phyloP scores from a whole-genome alignment of 2,113 vertebrate species.

The Oceanites oceanicus region DNA sequence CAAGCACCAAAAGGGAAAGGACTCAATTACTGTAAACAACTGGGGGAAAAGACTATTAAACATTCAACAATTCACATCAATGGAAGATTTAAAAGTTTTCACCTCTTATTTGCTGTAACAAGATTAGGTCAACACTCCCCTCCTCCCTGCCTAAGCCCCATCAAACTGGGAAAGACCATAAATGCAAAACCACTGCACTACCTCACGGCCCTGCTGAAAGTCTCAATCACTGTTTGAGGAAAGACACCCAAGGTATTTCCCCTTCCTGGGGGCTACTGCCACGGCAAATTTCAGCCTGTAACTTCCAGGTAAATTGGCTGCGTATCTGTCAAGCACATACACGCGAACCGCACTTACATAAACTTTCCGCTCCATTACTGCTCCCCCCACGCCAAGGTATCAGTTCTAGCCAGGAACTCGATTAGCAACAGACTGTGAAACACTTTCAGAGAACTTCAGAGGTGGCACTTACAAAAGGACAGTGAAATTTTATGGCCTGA shows the following conservation, averaged over 20 bases:
- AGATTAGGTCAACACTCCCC: neutral
- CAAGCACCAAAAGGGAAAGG: neutral
- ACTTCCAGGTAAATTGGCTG: neutral
- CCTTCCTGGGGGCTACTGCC: neutral
- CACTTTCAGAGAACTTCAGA: slow-evolving; percentile 1
- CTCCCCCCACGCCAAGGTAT: neutral
- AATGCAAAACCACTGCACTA: neutral
- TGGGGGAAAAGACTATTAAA: neutral
- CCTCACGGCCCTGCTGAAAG: neutral
- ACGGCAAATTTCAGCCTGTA: neutral
- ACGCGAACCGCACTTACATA: accelerated
- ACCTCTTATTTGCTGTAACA: neutral
- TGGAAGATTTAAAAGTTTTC: neutral
- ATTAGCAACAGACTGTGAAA: slow-evolving; percentile 4
- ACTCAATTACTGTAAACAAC: neutral
- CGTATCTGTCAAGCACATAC: neutral
- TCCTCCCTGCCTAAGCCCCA: neutral
- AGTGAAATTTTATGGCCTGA: neutral
- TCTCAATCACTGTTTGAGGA: neutral
- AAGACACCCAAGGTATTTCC: neutral
- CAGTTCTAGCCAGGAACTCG: neutral
- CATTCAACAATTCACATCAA: neutral
- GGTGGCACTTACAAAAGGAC: neutral
- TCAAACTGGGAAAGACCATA: neutral
- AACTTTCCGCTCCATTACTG: neutral